These are phyloP conservation scores for Nomada fucata DNA, from an alignment of 2,888 invertebrate genomes.

Conservation along the genomic window DNA sequence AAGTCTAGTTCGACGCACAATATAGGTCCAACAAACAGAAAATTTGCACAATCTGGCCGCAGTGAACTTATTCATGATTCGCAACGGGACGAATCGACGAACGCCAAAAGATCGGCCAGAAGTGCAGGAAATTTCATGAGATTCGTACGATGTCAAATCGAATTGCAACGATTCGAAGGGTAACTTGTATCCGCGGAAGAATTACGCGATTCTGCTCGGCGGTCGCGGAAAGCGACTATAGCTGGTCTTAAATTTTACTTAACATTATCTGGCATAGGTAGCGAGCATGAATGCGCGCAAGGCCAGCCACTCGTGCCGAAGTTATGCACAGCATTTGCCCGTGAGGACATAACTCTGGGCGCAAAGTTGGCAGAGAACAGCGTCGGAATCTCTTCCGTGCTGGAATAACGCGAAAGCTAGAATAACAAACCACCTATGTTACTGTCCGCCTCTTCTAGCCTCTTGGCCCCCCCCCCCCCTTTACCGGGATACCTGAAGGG, in stretches of 20 bases:
- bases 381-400: constrained; percentile 58
- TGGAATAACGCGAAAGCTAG: constrained; percentile 59
- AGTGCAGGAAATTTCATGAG: not conserved
- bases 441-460: constrained; percentile 34
- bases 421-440: constrained; percentile 67
- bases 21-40: too few species aligned
- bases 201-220: constrained; percentile 6
- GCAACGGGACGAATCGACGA: too few species aligned
- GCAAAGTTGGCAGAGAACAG: constrained; percentile 74
- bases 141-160: not conserved
- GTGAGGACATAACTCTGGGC: constrained; percentile 73
- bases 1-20: too few species aligned
- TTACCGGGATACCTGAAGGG: not conserved
- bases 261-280: constrained; percentile 60
- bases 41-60: too few species aligned
- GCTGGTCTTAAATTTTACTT: constrained; percentile 57
- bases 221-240: constrained; percentile 22
- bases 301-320: constrained; percentile 57
- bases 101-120: not conserved
- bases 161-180: constrained; percentile 4
- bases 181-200: constrained; percentile 15
- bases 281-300: constrained; percentile 34
- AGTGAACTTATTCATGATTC: too few species aligned
- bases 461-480: not conserved
- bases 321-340: constrained; percentile 73